Base-by-base conservation (phyloP, 2,113 vertebrate species). In the Suricata suricatta region DNA sequence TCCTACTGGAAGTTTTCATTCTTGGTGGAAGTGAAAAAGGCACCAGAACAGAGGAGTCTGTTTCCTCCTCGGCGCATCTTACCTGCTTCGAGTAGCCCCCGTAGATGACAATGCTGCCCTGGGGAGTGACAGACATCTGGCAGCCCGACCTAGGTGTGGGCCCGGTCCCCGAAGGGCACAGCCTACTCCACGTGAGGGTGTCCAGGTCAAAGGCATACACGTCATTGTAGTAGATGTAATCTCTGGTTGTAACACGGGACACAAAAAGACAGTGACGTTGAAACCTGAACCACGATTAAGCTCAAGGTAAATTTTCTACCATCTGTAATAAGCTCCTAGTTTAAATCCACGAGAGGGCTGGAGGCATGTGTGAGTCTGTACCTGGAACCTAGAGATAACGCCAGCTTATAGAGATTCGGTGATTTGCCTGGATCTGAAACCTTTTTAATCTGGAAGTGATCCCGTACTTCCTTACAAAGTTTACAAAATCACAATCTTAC, bases 11-110 rank as follows among this genome's bases (percentile, higher is more conserved):
- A 60, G 60, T 7, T 52, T 7, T 63, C 8, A 12, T 0, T 23
- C 0, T 2, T 21, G 38, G 29, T 47, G 41, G 76, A 29, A 64
- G 6, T 41, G 64, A 41, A 15, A 41, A 60, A 63, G 16, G 41
- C 74, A 29, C 41, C 23, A 14, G 6, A 16, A 29, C 16, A 68
- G 54, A 50, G 3, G 5, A 5, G 52, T 1, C 14, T 2, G 4
- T 1, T 17, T 0, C 38, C 44, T 31, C 9, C 52, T 35, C 1
- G 12, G 16, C 0, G 4, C 3, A 19, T 95, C 99, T 54, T 88
- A 99, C 99, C 99, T 99, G 98, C 97, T 99, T 99, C 29, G 99
- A 99, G 98, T 99, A 99, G 71, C 99, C 99, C 0, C 99, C 99
- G 0, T 99, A 99, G 98, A 99, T 91, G 93, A 99, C 64, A 35